These are phyloP conservation scores for Naja naja DNA, from an alignment of 2,113 vertebrate genomes.

Conservation along the genomic window DNA sequence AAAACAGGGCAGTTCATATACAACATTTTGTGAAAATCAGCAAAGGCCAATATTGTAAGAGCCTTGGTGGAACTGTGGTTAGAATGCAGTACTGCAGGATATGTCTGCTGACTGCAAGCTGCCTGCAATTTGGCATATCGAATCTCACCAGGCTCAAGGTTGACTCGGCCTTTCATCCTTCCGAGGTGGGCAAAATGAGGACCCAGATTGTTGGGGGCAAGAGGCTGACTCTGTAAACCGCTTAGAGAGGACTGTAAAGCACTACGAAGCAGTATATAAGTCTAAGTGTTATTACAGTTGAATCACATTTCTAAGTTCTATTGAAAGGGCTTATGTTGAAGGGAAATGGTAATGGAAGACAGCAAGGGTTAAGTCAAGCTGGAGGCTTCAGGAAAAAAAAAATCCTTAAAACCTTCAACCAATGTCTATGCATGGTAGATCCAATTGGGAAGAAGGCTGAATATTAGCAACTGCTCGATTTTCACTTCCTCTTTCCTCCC, in stretches of 20 bases:
- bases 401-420: neutral
- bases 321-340: neutral
- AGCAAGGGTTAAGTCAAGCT: neutral
- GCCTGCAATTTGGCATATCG: too few species aligned
- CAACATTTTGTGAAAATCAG: neutral
- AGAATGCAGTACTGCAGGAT: too few species aligned
- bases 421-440: neutral
- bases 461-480: neutral
- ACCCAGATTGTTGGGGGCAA: too few species aligned
- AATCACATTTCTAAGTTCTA: neutral
- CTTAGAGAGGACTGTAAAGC: too few species aligned
- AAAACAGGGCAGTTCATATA: neutral
- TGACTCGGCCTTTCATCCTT: too few species aligned
- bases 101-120: too few species aligned
- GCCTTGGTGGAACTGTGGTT: too few species aligned
- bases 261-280: too few species aligned
- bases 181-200: too few species aligned
- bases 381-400: neutral
- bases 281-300: neutral
- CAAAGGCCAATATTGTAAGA: constrained; percentile 11
- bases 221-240: too few species aligned
- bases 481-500: neutral
- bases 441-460: neutral
- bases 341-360: neutral
- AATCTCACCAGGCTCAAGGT: too few species aligned